Percentiles rank a stretch among this genome's conserved stretches.
phyloP scores from a whole-genome alignment of 2,797 vertebrate species.

The Anniella stebbinsi region DNA sequence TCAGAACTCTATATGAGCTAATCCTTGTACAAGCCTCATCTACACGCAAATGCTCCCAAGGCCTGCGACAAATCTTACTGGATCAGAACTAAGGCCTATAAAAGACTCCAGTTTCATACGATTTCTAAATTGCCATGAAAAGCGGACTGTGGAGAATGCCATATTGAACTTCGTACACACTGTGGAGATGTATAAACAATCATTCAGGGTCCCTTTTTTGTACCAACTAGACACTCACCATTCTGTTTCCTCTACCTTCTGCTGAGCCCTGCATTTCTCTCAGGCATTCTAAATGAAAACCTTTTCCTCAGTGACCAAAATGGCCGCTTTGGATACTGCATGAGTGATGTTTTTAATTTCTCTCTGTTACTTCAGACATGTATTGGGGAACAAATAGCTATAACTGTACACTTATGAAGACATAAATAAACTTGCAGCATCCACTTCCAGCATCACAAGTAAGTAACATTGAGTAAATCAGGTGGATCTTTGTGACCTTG shows the following conservation, averaged over 20 bases:
- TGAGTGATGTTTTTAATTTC: constrained; percentile 72
- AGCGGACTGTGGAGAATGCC: constrained; percentile 32
- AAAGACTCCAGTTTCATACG: constrained; percentile 30
- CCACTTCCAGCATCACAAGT: constrained; percentile 42
- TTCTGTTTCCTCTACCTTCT: constrained; percentile 49
- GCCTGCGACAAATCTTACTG: not conserved
- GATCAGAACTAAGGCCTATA: constrained; percentile 12
- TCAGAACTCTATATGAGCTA: not conserved
- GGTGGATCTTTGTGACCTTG: constrained; percentile 53
- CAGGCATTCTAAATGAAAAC: constrained; percentile 56
- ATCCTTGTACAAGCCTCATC: not conserved
- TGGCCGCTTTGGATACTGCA: constrained; percentile 51
- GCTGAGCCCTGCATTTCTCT: constrained; percentile 65
- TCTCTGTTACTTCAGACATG: constrained; percentile 54
- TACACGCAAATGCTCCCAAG: not conserved
- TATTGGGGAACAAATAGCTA: constrained; percentile 59
- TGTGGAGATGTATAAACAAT: not conserved
- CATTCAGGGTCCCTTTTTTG: constrained; percentile 55
- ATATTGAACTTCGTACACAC: constrained; percentile 44
- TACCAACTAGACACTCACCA: constrained; percentile 42
- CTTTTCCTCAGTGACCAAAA: constrained; percentile 61
- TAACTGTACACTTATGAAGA: constrained; percentile 56
- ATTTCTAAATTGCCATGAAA: constrained; percentile 14
- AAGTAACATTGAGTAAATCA: constrained; percentile 44
- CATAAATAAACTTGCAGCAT: constrained; percentile 45